Conservation (phyloP, 2,888 invertebrate genomes). For the Sphaerophoria taeniata region DNA sequence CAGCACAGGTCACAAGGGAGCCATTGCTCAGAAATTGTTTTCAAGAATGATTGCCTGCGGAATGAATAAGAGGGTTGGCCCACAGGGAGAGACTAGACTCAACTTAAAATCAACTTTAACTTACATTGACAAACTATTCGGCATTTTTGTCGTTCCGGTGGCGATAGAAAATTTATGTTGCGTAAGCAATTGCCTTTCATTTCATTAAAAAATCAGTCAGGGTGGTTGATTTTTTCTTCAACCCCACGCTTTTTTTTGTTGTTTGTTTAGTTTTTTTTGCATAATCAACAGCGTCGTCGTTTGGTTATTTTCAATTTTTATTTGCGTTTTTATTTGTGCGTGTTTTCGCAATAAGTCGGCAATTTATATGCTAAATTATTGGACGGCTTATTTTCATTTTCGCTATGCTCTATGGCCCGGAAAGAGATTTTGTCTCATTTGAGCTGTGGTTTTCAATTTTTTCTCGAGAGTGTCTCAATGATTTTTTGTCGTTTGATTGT, state of each 20-base stretch:
- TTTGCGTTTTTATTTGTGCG: slow-evolving; percentile 70
- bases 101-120: slow-evolving; percentile 47
- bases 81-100: not conserved
- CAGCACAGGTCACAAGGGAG: slow-evolving; percentile 40
- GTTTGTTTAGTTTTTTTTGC: slow-evolving; percentile 8
- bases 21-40: slow-evolving; percentile 67
- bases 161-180: slow-evolving; percentile 71
- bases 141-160: slow-evolving; percentile 48
- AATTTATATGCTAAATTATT: slow-evolving; percentile 68
- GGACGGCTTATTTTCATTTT: slow-evolving; percentile 38
- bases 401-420: slow-evolving; percentile 47
- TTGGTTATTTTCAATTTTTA: slow-evolving; percentile 61
- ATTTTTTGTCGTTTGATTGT: slow-evolving; percentile 31
- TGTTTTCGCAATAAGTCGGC: slow-evolving; percentile 40
- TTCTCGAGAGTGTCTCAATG: slow-evolving; percentile 35
- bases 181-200: slow-evolving; percentile 71
- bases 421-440: slow-evolving; percentile 43
- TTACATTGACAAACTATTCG: slow-evolving; percentile 64
- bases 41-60: slow-evolving; percentile 37
- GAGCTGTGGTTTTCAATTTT: slow-evolving; percentile 44
- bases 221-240: slow-evolving; percentile 12
- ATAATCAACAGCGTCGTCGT: slow-evolving; percentile 47
- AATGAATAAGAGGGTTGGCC: slow-evolving; percentile 8
- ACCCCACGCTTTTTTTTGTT: not conserved
- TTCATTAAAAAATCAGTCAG: slow-evolving; percentile 41